Conservation (phyloP, 2,888 invertebrate genomes). For the Xestia ashworthii region DNA sequence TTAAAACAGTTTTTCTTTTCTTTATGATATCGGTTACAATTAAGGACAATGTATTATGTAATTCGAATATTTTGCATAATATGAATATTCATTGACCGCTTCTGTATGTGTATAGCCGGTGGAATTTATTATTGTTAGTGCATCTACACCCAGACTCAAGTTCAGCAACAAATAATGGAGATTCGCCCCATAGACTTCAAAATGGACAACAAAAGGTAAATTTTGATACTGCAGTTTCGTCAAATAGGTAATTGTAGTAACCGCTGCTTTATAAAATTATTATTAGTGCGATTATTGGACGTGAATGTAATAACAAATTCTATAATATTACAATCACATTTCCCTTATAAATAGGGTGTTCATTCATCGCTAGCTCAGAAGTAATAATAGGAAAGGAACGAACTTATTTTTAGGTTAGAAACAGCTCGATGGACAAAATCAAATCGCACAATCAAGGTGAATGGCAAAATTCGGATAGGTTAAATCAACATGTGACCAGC, state of each 20-base stretch:
- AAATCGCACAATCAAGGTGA: slow-evolving; percentile 61
- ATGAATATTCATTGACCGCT: slow-evolving; percentile 25
- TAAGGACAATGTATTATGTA: slow-evolving; percentile 40
- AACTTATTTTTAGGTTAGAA: slow-evolving; percentile 64
- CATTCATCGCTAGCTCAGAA: slow-evolving; percentile 47
- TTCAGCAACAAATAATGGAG: slow-evolving; percentile 29
- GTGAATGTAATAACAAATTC: neutral
- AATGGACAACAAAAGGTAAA: neutral
- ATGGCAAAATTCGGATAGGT: slow-evolving; percentile 57
- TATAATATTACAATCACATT: neutral
- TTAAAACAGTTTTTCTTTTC: neutral
- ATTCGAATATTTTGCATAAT: slow-evolving; percentile 33
- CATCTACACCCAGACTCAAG: neutral
- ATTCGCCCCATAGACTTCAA: neutral
- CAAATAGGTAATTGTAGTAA: neutral
- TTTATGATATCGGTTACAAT: neutral
- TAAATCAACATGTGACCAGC: slow-evolving; percentile 61
- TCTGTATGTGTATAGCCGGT: slow-evolving; percentile 4
- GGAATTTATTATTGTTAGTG: slow-evolving; percentile 40
- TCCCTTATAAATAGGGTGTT: slow-evolving; percentile 1
- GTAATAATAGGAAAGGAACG: slow-evolving; percentile 58
- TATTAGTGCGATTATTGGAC: slow-evolving; percentile 1
- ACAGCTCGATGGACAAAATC: slow-evolving; percentile 44
- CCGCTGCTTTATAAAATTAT: neutral
- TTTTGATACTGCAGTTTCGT: neutral